A percentile compares a stretch with the other conserved stretches of the same genome.
phyloP scores from a whole-genome alignment of 2,797 vertebrate genomes.

The Gobionotothen gibberifrons region DNA sequence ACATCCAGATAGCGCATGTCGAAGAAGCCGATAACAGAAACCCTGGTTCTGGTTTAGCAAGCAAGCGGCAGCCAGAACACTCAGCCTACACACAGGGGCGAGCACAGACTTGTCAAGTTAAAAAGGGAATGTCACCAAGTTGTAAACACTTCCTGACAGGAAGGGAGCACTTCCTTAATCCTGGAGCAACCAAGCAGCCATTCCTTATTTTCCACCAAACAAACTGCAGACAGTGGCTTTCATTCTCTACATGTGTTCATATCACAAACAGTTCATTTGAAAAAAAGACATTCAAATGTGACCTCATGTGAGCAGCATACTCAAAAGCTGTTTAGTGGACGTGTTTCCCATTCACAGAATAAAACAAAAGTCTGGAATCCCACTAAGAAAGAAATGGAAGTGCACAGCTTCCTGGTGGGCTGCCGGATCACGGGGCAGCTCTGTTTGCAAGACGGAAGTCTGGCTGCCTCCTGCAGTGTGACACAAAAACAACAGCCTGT shows the following conservation, averaged over 20 bases:
- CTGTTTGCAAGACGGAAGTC: slow-evolving; percentile 52
- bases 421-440: slow-evolving; percentile 58
- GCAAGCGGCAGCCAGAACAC: slow-evolving; percentile 51
- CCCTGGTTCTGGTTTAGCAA: slow-evolving; percentile 56
- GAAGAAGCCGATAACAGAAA: slow-evolving; percentile 51
- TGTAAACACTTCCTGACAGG: slow-evolving; percentile 90
- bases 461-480: slow-evolving; percentile 58
- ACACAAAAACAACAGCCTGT: slow-evolving; percentile 58
- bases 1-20: slow-evolving; percentile 39
- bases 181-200: slow-evolving; percentile 78
- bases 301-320: background rate
- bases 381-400: slow-evolving; percentile 49
- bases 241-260: slow-evolving; percentile 9
- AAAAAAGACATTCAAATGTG: background rate
- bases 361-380: slow-evolving; percentile 42
- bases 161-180: slow-evolving; percentile 88
- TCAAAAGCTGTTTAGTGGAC: background rate
- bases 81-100: slow-evolving; percentile 66
- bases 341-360: slow-evolving; percentile 41
- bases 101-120: slow-evolving; percentile 81
- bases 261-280: slow-evolving; percentile 17
- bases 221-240: slow-evolving; percentile 59
- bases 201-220: slow-evolving; percentile 75
- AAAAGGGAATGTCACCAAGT: slow-evolving; percentile 86
- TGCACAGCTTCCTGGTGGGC: slow-evolving; percentile 56